Base-by-base conservation (phyloP, 2,888 invertebrate species). In the Drosophila colorata region DNA sequence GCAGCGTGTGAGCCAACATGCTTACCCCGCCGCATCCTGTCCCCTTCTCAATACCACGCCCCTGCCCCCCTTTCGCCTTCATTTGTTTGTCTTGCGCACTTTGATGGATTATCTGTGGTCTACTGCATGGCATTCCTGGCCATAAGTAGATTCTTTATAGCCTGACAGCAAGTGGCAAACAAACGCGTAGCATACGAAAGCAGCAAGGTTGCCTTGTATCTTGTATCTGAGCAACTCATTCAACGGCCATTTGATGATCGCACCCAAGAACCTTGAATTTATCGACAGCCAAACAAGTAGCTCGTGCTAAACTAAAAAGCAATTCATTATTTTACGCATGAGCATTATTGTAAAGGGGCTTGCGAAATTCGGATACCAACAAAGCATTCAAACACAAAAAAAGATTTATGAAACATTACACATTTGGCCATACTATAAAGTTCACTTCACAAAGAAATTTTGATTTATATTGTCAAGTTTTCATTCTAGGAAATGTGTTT, bases 101-200 rank as follows among this genome's bases (percentile, higher is more conserved):
- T 69, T 75, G 75, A 75, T 75, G 72, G 75, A 75, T 75, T 72
- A 71, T 71, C 56, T 59, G 74, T 53, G 74, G 74, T 70, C 71
- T 23, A 48, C 67, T 51, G 57, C 41, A 56, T 33, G 48, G 61
- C 49, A 61, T 44, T 61, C 53, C 59, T 67, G 74, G 67, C 71
- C 37, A 63, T 46, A 74, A 60, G 41, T 69, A 33, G 31, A 57
- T 57, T 40, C 60, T 65, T 74, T 74, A 69, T 69, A 38, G 69
- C 44, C 65, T 13, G 37, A 44, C 56, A 57, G 49, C 52, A 43
- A 63, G 61, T 43, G 63, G 38, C 59, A 31, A n/a, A n/a, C 38
- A 33, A 28, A 11, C 23, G 44, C 16, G 11, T 2, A 33, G 51
- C 43, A 38, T 31, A 16, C 51, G 20, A 28, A n/a, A 2, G 40